Conservation (phyloP, 2,113 vertebrate species). For the Vidua macroura region DNA sequence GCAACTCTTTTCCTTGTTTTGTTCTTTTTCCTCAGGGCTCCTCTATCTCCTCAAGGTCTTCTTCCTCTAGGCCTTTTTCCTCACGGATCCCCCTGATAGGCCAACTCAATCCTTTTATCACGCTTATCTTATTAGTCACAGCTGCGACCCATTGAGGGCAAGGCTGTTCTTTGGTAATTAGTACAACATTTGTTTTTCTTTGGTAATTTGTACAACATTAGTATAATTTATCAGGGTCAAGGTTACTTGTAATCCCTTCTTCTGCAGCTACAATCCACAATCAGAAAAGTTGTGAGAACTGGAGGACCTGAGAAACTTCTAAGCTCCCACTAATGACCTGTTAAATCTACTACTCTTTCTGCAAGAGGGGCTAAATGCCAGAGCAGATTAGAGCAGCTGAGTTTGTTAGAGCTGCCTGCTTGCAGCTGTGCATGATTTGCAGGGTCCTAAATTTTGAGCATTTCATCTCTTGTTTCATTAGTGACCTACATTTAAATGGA, state of each 20-base stretch:
- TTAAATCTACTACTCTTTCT: background rate
- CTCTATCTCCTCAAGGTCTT: background rate
- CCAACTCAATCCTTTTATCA: background rate
- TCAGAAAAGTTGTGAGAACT: background rate
- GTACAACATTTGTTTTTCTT: background rate
- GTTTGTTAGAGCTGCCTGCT: background rate
- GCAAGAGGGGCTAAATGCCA: background rate
- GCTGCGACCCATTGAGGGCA: background rate
- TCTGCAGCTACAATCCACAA: background rate
- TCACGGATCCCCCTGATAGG: background rate
- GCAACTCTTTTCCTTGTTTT: background rate
- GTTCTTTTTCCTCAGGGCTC: background rate
- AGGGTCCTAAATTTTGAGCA: background rate
- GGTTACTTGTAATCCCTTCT: background rate
- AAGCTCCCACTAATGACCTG: background rate
- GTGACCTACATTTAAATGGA: background rate
- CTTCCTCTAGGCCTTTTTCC: background rate
- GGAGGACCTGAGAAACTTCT: background rate
- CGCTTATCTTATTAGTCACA: background rate
- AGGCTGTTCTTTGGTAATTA: background rate
- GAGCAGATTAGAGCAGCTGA: background rate
- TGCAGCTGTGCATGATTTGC: background rate
- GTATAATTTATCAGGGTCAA: background rate
- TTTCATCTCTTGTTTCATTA: background rate
- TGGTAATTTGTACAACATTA: background rate